Evolutionary conservation across 2,113 vertebrate genomes (phyloP), one percentile per base, ranked within the genome.

Genomic region (Cyprinus carpio): DNA sequence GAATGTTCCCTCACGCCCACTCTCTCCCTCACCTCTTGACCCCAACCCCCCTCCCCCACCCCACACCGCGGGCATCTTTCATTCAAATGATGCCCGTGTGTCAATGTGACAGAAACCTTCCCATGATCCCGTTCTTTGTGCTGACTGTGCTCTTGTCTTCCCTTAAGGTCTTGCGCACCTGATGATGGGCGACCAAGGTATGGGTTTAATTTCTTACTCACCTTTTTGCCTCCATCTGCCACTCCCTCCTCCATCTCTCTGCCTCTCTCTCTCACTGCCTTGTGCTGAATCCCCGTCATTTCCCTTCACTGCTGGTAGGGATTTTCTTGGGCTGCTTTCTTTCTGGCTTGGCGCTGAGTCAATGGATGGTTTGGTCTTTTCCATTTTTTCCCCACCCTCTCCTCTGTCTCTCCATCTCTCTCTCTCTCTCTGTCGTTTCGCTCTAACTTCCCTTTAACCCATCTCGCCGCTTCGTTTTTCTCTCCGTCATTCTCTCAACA

Each of bases 171-270:
- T 99, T 97, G 98, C 98, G 94, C 97, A 99, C 97, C 96, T 99
- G 98, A 99, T 99, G 98, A 98, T 98, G 97, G 97, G 97, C 97
- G 98, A 99, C 97, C 98, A 99, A 99, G 98, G 98, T 99, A 99
- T 97, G 98, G 96, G 95, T 96, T 96, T 95, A 96, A 95, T 96
- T 94, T 89, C 87, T 92, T 89, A 90, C 89, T 91, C 92, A 87
- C 83, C 75, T 82, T 85, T 80, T 83, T 82, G 83, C 85, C 75
- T 77, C 88, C 93, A 92, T 93, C 92, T 86, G 54, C 80, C 86
- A 80, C 83, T 72, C 75, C 75, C 80, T 88, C 86, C 88, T 87
- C 92, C 88, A 88, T 90, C 88, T 75, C 95, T 95, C 93, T 93
- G 92, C 94, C 94, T 93, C 95, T 92, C 93, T 93, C 92, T 92